A percentile compares a stretch with the other conserved stretches of the same genome.
These are phyloP conservation scores for Sminthurinus aureus DNA, from an alignment of 2,888 invertebrate species.

Conservation along the genomic window DNA sequence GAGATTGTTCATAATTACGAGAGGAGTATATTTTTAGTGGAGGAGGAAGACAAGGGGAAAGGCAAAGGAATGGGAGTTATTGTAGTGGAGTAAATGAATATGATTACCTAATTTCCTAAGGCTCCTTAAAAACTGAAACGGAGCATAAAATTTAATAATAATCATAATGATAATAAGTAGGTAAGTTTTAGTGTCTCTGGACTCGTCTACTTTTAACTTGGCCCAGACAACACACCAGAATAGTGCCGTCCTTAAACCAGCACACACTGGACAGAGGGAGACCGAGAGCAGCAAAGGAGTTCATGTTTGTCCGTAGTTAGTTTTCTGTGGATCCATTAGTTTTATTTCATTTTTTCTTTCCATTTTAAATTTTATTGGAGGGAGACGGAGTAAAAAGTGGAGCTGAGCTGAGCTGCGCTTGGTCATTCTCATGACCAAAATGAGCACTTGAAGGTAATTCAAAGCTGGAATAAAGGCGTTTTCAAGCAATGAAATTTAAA, in stretches of 20 bases:
- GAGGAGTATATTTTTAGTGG: too few relatives aligned
- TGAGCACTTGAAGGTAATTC: conserved; percentile 34
- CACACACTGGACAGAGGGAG: neutral
- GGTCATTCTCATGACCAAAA: conserved; percentile 29
- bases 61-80: conserved; percentile 33
- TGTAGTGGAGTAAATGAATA: conserved; percentile 31
- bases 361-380: neutral
- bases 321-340: conserved; percentile 18
- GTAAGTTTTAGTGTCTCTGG: too few relatives aligned
- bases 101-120: conserved; percentile 31
- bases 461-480: conserved; percentile 30
- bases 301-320: neutral
- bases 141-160: conserved; percentile 15
- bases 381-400: neutral
- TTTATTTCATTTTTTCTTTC: conserved; percentile 13
- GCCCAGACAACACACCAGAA: too few relatives aligned
- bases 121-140: conserved; percentile 6
- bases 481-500: conserved; percentile 30
- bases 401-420: too few relatives aligned
- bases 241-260: too few relatives aligned
- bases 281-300: neutral
- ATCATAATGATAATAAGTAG: neutral
- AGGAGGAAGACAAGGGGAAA: too few relatives aligned
- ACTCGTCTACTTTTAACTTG: too few relatives aligned
- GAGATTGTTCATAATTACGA: conserved; percentile 38